Conservation (phyloP, 2,888 invertebrate genomes). For the Limenitis camilla region DNA sequence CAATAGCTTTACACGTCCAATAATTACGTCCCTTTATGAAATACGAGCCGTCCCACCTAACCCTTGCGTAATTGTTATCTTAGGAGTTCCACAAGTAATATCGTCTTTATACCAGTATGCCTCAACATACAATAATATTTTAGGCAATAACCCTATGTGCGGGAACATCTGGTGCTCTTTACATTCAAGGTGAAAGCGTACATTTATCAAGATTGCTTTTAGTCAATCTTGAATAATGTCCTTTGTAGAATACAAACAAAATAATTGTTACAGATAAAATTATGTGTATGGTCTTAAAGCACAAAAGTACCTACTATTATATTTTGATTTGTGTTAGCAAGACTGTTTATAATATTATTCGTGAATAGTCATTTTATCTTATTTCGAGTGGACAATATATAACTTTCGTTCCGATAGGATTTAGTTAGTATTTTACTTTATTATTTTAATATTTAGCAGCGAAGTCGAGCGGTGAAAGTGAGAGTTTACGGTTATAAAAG, state of each 20-base stretch:
- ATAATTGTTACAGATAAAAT: no score
- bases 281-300: no score
- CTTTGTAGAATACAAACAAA: background rate
- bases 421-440: no score
- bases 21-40: conserved; percentile 17
- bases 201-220: conserved; percentile 6
- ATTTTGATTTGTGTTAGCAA: no score
- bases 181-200: background rate
- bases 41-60: conserved; percentile 3
- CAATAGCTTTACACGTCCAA: conserved; percentile 14
- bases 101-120: background rate
- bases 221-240: conserved; percentile 2
- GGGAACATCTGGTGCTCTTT: conserved; percentile 2
- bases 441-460: no score
- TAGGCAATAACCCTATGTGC: background rate
- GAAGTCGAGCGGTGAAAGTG: no score
- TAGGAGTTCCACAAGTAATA: conserved; percentile 5
- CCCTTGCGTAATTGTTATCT: conserved; percentile 14
- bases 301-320: no score
- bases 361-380: no score
- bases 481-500: no score
- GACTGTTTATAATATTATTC: no score
- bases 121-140: conserved; percentile 2
- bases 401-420: no score
- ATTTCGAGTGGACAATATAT: no score